Conservation (phyloP, 2,113 vertebrate genomes). For the Xerus inauris region DNA sequence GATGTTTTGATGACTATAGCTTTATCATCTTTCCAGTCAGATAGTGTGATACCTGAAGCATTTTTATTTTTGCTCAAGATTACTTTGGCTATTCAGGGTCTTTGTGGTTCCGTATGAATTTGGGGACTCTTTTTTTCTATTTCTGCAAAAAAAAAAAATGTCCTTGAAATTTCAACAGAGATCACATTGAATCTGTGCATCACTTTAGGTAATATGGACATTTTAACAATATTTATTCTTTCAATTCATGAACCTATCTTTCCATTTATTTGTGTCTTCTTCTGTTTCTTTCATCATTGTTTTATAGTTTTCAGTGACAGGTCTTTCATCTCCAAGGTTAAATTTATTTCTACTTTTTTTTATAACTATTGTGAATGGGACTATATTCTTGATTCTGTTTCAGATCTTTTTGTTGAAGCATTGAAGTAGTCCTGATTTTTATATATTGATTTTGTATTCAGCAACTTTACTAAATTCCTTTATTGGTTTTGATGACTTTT, state of each 20-base stretch:
- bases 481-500: background rate
- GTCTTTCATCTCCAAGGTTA: background rate
- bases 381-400: background rate
- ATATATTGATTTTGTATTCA: background rate
- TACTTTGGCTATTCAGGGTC: background rate
- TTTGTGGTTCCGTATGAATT: background rate
- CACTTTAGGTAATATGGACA: background rate
- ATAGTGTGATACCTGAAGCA: background rate
- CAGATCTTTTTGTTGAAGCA: background rate
- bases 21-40: background rate
- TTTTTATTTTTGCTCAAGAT: background rate
- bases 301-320: background rate
- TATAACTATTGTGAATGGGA: background rate
- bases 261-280: background rate
- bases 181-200: background rate
- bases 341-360: background rate
- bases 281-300: background rate
- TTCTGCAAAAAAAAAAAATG: background rate
- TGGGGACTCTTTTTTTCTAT: background rate
- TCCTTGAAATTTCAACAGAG: background rate
- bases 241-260: background rate
- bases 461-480: background rate
- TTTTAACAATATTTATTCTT: background rate
- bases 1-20: background rate
- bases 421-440: background rate